Conservation (phyloP, 2,797 vertebrate genomes). For the Siniperca obscura region DNA sequence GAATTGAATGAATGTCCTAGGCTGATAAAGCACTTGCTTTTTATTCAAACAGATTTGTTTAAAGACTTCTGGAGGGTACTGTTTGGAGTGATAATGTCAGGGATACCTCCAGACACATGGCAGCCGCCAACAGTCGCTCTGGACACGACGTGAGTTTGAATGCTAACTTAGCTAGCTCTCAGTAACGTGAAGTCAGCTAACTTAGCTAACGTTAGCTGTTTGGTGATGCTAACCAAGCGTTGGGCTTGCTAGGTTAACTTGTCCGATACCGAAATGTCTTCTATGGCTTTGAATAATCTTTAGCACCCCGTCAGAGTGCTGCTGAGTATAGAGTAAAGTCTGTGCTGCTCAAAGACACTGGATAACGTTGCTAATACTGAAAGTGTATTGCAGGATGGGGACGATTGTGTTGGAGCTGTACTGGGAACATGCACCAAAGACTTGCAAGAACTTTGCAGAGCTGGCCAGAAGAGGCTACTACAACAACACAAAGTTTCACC, state of each 20-base stretch:
- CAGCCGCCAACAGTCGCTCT: constrained; percentile 88
- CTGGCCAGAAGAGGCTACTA: constrained; percentile 92
- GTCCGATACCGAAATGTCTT: background rate
- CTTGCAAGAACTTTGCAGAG: constrained; percentile 96
- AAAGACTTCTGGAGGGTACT: rapidly evolving
- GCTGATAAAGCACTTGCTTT: background rate
- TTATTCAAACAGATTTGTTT: background rate
- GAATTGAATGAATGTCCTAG: background rate
- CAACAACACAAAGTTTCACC: constrained; percentile 94
- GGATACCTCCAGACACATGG: constrained; percentile 92
- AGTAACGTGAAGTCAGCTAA: background rate
- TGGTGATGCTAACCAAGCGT: background rate
- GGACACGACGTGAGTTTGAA: constrained; percentile 85
- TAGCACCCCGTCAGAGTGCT: too few relatives aligned
- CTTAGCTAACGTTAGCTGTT: background rate
- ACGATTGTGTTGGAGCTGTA: constrained; percentile 91
- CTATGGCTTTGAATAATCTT: background rate
- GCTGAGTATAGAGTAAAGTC: too few relatives aligned
- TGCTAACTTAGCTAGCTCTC: constrained; percentile 50
- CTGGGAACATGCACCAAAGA: constrained; percentile 94
- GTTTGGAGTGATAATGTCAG: constrained; percentile 74
- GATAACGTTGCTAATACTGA: background rate
- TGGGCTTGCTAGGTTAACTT: background rate
- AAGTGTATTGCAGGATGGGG: constrained; percentile 87
- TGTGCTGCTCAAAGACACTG: background rate